Evolutionary conservation across 2,888 invertebrate genomes (phyloP), one percentile per base, ranked within the genome.

Genomic region (Mamestra brassicae): DNA sequence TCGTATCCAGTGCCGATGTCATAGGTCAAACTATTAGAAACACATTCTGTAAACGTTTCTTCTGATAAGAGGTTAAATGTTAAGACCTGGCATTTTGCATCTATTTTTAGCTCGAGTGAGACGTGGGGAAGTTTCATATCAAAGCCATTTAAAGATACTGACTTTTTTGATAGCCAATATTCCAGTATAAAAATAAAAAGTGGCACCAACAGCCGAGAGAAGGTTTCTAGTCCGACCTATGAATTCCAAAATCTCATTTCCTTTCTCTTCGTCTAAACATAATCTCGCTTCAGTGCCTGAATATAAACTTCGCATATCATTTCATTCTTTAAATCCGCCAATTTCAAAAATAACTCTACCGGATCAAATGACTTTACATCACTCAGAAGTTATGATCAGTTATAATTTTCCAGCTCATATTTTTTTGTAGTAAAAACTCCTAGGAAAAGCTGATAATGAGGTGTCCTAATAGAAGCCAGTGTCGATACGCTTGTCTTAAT

Each of bases 391-490:
- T 65, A 77, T 66, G 67, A 76, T 38, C 13, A 47, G 38, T 17
- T 17, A 60, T 7, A n/a, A 45, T 34, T 50, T 47, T 3, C 13
- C 15, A n/a, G 7, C 7, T n/a, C 10, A 6, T 50, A 38, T 34
- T 47, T 64, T 36, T 26, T 58, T 58, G 4, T 26, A 4, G 11
- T 52, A 11, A 42, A 52, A 34, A 71, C 11, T 60, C 42, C 13
- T 63, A 52, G n/a, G 47, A 71, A 72, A 71, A 58, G 50, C 38
- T 73, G 60, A 71, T 88, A 88, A 90, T 86, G 84, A 82, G 80
- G 82, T 86, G 85, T 84, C 71, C 83, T 89, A 88, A 89, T 89
- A 81, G 86, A 84, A 78, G 81, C 83, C 83, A 85, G 85, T 88
- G 74, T 87, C 74, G 80, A 83, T 78, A 85, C 75, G 78, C 82